phyloP scores from a whole-genome alignment of 1,140 invertebrate species.

The Nilaparvata lugens region DNA sequence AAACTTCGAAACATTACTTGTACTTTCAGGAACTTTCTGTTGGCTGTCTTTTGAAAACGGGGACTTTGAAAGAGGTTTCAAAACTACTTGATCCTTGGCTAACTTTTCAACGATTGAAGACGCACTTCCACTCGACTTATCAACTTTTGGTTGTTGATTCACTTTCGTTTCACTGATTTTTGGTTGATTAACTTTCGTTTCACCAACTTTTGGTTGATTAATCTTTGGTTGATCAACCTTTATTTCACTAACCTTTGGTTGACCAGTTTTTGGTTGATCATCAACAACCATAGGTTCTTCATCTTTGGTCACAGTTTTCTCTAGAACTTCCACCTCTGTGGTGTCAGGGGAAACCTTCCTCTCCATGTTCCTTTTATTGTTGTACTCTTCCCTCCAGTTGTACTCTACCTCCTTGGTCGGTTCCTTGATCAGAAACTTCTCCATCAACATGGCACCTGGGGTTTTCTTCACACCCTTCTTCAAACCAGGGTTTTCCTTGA shows the following conservation, averaged over 20 bases:
- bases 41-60: no score
- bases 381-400: slow-evolving; percentile 26
- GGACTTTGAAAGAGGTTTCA: no score
- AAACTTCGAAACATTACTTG: no score
- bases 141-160: no score
- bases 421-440: slow-evolving; percentile 63
- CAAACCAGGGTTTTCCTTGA: slow-evolving; percentile 14
- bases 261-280: not conserved
- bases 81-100: no score
- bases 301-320: not conserved
- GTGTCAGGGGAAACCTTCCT: not conserved
- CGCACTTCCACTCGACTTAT: no score
- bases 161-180: no score
- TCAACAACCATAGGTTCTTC: not conserved
- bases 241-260: not conserved
- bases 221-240: not conserved
- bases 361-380: slow-evolving; percentile 3
- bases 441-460: slow-evolving; percentile 58
- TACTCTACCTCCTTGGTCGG: slow-evolving; percentile 37
- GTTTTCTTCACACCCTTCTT: slow-evolving; percentile 45
- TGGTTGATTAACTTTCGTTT: no score
- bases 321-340: not conserved
- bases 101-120: no score
- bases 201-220: not conserved
- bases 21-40: no score